Evolutionary conservation across 1,140 invertebrate genomes (phyloP).

Genomic region (Drosophila murphyi): DNA sequence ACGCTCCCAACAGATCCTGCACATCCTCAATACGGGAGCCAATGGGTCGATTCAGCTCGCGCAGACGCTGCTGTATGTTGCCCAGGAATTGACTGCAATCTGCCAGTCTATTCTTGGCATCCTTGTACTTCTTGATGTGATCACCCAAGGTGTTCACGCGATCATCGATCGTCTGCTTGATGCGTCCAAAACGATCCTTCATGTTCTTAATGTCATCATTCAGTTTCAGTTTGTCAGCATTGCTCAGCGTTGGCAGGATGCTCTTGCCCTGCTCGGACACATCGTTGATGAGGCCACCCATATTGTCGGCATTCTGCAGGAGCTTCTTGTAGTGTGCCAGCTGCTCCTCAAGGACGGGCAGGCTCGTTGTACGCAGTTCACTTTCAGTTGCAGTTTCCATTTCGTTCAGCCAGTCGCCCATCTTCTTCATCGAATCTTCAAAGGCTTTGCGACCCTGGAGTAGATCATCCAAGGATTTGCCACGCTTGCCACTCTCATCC

Average conservation of each 20-base stretch:
- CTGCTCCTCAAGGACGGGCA: constrained; percentile 94
- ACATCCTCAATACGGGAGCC: constrained; percentile 94
- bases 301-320: constrained; percentile 89
- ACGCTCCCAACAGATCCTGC: constrained; percentile 90
- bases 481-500: constrained; percentile 90
- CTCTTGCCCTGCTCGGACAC: constrained; percentile 92
- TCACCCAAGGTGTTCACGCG: constrained; percentile 89
- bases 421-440: constrained; percentile 91
- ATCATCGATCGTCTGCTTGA: constrained; percentile 90
- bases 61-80: constrained; percentile 92
- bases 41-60: constrained; percentile 92
- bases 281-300: constrained; percentile 89
- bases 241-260: constrained; percentile 92
- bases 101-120: constrained; percentile 90
- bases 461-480: constrained; percentile 89
- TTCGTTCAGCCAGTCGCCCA: constrained; percentile 93
- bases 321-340: constrained; percentile 93
- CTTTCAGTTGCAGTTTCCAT: constrained; percentile 93
- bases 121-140: constrained; percentile 91
- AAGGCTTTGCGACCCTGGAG: constrained; percentile 91
- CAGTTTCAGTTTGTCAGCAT: constrained; percentile 92
- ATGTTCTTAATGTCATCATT: constrained; percentile 91
- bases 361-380: constrained; percentile 90
- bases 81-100: constrained; percentile 92
- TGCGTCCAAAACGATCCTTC: constrained; percentile 90